Evolutionary conservation across 2,888 invertebrate genomes (phyloP), one percentile per base, ranked within the genome.

Genomic region (Tipula vernalis): DNA sequence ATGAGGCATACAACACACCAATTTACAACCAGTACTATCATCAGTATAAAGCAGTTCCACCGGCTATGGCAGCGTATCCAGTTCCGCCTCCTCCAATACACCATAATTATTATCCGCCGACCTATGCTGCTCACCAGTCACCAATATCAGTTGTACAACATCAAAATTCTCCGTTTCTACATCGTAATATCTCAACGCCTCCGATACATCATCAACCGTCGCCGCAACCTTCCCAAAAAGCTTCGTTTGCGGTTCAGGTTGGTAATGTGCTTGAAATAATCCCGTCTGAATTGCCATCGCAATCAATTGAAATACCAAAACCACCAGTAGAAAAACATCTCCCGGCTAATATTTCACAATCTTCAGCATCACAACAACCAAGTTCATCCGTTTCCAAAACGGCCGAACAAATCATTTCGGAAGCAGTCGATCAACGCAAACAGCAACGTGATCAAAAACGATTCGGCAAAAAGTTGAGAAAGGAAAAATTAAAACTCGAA

Each of bases 231-330:
- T 39, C 6, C 4, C 36, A 84, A 36, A 84, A 84, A 84, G 15
- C 39, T 39, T 84, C 41, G 39, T 84, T 84, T 84, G 84, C 84
- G 3, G 86, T 87, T 10, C 86, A 85, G 36, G 86, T 86, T 41
- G 87, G 87, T n/a, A 87, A 87, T 42, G 86, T 87, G 5, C 42
- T 87, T 44, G 87, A 87, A 86, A 87, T 87, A 85, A 85, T 87
- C 12, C 87, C 87, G 28, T 71, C 42, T 12, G 86, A 84, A 0
- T 86, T 87, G 0, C 85, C 88, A 6, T 87, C 87, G 13, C 41
- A 85, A n/a, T 15, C 83, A 3, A 87, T 87, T 5, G 87, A 85
- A 5, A 87, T 87, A 51, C 51, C 86, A 2, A 88, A 88, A 12
- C 86, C 87, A 12, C 3, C 39, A 6, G 15, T 10, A n/a, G 84